Conservation (phyloP, 2,888 invertebrate species). For the Leptinotarsa peninsularis region DNA sequence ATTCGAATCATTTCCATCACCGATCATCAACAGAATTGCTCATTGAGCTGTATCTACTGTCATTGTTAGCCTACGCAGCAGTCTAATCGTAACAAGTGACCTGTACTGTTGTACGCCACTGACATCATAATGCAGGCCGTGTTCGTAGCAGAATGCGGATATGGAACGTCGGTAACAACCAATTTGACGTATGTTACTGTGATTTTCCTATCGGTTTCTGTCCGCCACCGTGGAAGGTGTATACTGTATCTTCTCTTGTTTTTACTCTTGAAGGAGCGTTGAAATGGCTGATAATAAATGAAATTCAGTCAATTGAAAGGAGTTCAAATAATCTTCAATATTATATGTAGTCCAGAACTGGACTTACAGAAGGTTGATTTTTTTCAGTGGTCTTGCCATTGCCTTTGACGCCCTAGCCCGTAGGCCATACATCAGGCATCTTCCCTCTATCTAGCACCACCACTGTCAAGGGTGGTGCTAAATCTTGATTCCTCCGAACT, state of each 20-base stretch:
- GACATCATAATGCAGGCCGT: constrained; percentile 8
- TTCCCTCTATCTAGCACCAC: too few species aligned
- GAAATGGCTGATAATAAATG: too few species aligned
- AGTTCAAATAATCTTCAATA: too few species aligned
- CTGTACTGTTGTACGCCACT: constrained; percentile 12
- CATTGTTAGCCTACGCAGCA: neutral
- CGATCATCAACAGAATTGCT: constrained; percentile 1
- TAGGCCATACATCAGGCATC: too few species aligned
- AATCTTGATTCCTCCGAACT: too few species aligned
- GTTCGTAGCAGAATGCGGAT: constrained; percentile 18
- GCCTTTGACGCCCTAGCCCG: too few species aligned
- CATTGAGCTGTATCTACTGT: neutral
- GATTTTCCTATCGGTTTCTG: constrained; percentile 15
- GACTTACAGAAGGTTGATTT: too few species aligned
- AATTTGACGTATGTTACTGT: constrained; percentile 17
- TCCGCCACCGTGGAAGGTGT: neutral
- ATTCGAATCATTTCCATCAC: neutral
- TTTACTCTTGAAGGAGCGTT: too few species aligned
- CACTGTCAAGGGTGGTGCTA: too few species aligned
- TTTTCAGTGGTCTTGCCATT: too few species aligned
- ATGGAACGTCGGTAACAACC: constrained; percentile 19
- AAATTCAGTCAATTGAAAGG: too few species aligned
- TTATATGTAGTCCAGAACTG: too few species aligned
- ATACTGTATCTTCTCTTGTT: neutral
- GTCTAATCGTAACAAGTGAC: neutral